These are phyloP conservation scores for Vidua macroura DNA, from an alignment of 2,113 vertebrate species.

Conservation along the genomic window DNA sequence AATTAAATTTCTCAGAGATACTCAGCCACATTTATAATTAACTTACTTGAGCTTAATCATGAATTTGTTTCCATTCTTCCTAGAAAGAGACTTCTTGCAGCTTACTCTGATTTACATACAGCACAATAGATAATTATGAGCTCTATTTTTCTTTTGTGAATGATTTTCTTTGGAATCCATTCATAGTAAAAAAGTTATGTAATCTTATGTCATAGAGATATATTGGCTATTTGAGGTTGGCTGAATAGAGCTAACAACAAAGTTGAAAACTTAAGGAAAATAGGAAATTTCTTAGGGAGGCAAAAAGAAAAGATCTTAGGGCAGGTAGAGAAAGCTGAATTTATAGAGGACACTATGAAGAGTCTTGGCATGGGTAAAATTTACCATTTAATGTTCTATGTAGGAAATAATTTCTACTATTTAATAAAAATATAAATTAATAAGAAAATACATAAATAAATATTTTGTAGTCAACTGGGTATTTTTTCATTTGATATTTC, in stretches of 20 bases:
- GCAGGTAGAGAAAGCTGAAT: background rate
- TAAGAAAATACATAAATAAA: background rate
- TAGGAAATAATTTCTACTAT: background rate
- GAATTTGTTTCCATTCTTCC: background rate
- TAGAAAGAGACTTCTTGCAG: background rate
- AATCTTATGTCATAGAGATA: background rate
- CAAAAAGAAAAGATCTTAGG: background rate
- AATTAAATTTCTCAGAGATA: background rate
- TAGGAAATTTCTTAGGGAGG: background rate
- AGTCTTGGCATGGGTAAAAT: background rate
- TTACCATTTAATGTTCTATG: background rate
- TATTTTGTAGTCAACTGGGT: background rate
- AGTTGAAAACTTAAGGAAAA: background rate
- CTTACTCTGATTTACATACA: background rate
- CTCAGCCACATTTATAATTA: background rate
- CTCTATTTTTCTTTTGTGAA: background rate
- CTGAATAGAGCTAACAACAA: background rate
- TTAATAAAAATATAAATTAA: background rate
- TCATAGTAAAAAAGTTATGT: background rate
- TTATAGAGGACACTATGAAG: background rate
- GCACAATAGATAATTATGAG: background rate
- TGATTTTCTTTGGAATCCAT: background rate
- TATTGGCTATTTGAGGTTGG: background rate
- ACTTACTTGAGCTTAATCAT: background rate
- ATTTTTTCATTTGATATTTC: background rate